Base-by-base conservation (phyloP, 37 sponge, comb jelly and placozoan genomes). In the Eunapius fragilis region DNA sequence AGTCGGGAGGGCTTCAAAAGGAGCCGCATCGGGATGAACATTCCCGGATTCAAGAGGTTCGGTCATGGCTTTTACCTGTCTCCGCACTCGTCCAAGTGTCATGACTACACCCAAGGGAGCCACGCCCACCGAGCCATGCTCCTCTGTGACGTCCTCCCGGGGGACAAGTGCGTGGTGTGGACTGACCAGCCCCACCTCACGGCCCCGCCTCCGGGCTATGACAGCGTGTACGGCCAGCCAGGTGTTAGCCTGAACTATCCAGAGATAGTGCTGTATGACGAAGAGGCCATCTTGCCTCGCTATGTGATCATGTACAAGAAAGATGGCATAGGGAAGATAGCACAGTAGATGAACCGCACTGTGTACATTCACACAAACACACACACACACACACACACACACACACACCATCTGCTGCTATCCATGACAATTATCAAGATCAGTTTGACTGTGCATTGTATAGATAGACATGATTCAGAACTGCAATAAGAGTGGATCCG, bases 51-150 rank as follows among this genome's bases (percentile, higher is more conserved):
- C 35, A 84, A 82, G 25, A 81, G 93, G 25, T 92, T 92, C 78
- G 96, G 96, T 67, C 68, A 80, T 49, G 93, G 90, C 34, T 92
- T 95, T 37, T 95, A 95, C 79, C 67, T 95, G 19, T 91, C 96
- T 13, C 91, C 91, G 19, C 90, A 95, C 70, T 90, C 93, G 3
- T 92, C 93, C 25, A 92, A 92, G 45, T 92, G 93, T 50, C 96
- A n/a, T 67, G 91, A 92, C 73, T 95, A 95, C 77, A 95, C 96
- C 10, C 83, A 78, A 31, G 96, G 96, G 6, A 23, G 11, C 28
- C 26, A 69, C 30, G 72, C 68, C 31, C 84, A 89, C 72, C 37
- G 96, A 41, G 91, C 91, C 25, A 92, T 95, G 89, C 58, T 95
- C 34, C 80, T 87, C 26, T 85, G 81, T 45, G 85, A 92, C 31